Evolutionary conservation across 2,888 invertebrate genomes (phyloP).

Genomic region (Helobdella robusta): DNA sequence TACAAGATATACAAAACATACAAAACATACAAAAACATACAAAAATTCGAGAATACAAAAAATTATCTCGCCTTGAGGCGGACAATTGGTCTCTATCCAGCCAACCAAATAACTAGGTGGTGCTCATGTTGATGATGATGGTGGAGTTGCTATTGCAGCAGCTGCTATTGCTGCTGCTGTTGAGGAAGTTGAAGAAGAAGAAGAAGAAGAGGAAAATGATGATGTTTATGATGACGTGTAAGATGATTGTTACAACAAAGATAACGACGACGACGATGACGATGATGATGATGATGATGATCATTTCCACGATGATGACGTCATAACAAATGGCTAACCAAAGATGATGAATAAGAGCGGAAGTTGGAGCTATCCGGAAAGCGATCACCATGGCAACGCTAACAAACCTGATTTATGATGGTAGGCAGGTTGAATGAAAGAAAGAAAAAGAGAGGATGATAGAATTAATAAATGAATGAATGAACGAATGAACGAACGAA

Average conservation of each 20-base stretch:
- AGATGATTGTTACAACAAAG: slow-evolving; percentile 23
- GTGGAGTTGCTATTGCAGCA: no score
- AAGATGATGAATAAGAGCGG: slow-evolving; percentile 17
- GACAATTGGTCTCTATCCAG: background rate
- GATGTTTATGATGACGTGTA: slow-evolving; percentile 21
- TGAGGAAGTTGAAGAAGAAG: no score
- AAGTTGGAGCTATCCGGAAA: slow-evolving; percentile 14
- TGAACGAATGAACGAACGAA: no score
- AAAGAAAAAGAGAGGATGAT: background rate
- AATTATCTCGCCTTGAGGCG: no score
- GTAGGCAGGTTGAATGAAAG: background rate
- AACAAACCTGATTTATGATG: slow-evolving; percentile 19
- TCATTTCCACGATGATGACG: slow-evolving; percentile 26
- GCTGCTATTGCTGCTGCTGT: no score
- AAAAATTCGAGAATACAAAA: no score
- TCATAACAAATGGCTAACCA: slow-evolving; percentile 1
- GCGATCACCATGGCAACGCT: slow-evolving; percentile 14
- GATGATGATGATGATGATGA: slow-evolving; percentile 30
- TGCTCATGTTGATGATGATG: background rate
- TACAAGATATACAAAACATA: no score
- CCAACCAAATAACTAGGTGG: background rate
- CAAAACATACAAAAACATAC: no score
- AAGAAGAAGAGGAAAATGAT: no score
- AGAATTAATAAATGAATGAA: background rate
- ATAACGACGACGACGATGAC: slow-evolving; percentile 26